phyloP scores from a whole-genome alignment of 2,113 vertebrate species.

The Tonatia bakeri region DNA sequence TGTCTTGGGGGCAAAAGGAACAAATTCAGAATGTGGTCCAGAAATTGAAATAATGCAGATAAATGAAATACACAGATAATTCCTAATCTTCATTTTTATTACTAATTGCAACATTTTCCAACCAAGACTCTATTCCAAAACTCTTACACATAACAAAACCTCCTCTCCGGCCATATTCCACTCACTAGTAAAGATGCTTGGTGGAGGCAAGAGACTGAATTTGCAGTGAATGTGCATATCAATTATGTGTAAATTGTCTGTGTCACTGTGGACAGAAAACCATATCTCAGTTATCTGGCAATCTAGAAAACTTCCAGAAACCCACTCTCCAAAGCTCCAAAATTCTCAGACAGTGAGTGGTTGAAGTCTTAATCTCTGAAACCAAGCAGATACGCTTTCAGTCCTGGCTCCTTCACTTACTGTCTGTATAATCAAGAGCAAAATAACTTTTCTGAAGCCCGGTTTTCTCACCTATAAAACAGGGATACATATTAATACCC shows the following conservation, averaged over 20 bases:
- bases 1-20: background rate
- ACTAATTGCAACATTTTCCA: background rate
- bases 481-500: background rate
- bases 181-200: background rate
- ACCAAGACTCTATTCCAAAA: background rate
- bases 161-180: background rate
- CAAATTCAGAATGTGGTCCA: constrained; percentile 6
- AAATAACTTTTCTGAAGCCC: background rate
- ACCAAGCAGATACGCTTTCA: background rate
- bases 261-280: background rate
- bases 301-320: background rate
- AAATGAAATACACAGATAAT: background rate
- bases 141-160: background rate
- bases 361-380: background rate
- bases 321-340: background rate
- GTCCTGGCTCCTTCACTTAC: background rate
- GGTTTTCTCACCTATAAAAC: background rate
- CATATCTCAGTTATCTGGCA: background rate
- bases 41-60: background rate
- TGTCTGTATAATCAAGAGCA: background rate
- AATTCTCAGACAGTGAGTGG: background rate
- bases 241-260: background rate
- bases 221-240: background rate
- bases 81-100: background rate
- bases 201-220: background rate